A percentile compares a stretch with the other conserved stretches of the same genome.
Conservation (phyloP, 2,888 invertebrate genomes). For the Phaedon cochleariae region DNA sequence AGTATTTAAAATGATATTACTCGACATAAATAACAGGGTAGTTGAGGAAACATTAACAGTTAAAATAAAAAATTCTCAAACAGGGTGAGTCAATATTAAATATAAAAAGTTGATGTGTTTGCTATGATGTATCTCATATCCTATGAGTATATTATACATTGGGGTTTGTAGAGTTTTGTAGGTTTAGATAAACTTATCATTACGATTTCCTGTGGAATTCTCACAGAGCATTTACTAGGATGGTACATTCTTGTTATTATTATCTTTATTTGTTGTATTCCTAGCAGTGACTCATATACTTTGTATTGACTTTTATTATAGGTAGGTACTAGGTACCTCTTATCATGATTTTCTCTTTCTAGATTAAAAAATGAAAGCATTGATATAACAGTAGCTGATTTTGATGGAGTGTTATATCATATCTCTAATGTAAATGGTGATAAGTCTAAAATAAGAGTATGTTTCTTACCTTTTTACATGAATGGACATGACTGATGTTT, state of each 20-base stretch:
- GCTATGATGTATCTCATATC: not conserved
- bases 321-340: too few species aligned
- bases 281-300: constrained; percentile 29
- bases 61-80: constrained; percentile 95
- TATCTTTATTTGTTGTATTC: not conserved
- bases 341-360: constrained; percentile 57
- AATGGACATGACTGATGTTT: constrained; percentile 7
- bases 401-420: constrained; percentile 98
- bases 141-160: constrained; percentile 5
- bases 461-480: constrained; percentile 53
- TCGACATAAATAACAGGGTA: constrained; percentile 99
- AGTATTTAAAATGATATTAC: constrained; percentile 80
- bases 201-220: constrained; percentile 30
- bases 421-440: constrained; percentile 97
- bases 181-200: constrained; percentile 29
- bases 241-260: not conserved
- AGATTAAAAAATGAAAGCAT: constrained; percentile 95
- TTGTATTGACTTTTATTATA: constrained; percentile 13
- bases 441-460: constrained; percentile 96
- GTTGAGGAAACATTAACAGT: constrained; percentile 95
- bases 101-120: constrained; percentile 1
- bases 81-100: constrained; percentile 78
- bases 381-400: constrained; percentile 94
- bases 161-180: constrained; percentile 19
- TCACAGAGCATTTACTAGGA: constrained; percentile 11